phyloP scores from a whole-genome alignment of 2,888 invertebrate genomes.

The Eremobia ochroleuca region DNA sequence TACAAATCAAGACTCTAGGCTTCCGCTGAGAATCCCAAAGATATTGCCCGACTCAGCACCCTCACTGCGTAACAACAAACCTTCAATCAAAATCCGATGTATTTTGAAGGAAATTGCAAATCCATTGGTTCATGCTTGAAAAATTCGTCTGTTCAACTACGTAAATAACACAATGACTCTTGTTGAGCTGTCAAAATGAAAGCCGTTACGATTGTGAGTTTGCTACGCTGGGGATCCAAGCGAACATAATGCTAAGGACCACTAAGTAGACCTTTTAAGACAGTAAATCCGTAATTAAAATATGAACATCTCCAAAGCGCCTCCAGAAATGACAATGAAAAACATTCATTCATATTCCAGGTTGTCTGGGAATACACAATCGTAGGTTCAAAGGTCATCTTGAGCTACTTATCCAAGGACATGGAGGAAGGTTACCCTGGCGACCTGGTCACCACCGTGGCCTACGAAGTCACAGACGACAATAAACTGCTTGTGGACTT shows the following conservation, averaged over 20 bases:
- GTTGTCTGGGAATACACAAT: conserved; percentile 93
- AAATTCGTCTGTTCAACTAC: too few species aligned
- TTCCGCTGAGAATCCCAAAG: background rate
- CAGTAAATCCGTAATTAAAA: background rate
- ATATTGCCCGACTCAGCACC: background rate
- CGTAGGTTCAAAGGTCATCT: conserved; percentile 91
- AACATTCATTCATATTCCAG: conserved; percentile 67
- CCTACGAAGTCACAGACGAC: conserved; percentile 93
- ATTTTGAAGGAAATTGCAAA: too few species aligned
- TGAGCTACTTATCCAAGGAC: conserved; percentile 94
- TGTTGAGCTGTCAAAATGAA: too few species aligned
- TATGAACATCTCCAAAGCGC: too few species aligned
- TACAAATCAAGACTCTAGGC: background rate
- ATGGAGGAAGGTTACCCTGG: conserved; percentile 98
- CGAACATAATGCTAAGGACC: background rate
- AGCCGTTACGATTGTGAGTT: too few species aligned
- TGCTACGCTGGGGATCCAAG: background rate
- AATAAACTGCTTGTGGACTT: conserved; percentile 94
- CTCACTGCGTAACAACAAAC: too few species aligned
- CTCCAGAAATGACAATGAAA: background rate
- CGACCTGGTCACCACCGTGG: conserved; percentile 93
- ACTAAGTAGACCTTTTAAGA: background rate
- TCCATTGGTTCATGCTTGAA: too few species aligned
- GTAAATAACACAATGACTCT: too few species aligned
- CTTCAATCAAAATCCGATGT: too few species aligned